Percentiles rank a stretch among this genome's conserved stretches.
Evolutionary conservation across 2,797 vertebrate genomes (phyloP).

Genomic region (Pseudomugil gertrudae): DNA sequence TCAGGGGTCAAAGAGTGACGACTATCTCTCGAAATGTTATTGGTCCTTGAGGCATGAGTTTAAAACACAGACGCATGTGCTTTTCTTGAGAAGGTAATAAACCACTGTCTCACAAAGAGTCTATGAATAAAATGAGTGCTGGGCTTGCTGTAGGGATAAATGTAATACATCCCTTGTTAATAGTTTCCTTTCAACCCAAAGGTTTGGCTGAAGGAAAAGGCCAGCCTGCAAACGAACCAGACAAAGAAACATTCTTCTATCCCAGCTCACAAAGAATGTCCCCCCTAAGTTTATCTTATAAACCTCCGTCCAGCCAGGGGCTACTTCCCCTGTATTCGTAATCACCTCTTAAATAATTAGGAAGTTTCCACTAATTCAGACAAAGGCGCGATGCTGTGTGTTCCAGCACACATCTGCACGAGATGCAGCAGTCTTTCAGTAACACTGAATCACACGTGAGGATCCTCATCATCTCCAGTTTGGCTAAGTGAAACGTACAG

Average conservation of each 20-base stretch:
- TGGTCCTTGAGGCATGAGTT: conserved; percentile 66
- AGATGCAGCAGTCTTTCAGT: conserved; percentile 19
- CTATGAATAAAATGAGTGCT: conserved; percentile 69
- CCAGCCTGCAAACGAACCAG: conserved; percentile 44
- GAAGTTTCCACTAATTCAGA: conserved; percentile 50
- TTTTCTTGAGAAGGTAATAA: conserved; percentile 77
- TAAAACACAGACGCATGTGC: conserved; percentile 69
- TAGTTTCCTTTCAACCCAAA: conserved; percentile 66
- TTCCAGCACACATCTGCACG: conserved; percentile 31
- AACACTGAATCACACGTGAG: conserved; percentile 27
- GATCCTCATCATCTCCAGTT: background rate
- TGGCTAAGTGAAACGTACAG: background rate
- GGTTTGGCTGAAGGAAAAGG: conserved; percentile 77
- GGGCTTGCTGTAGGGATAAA: conserved; percentile 65
- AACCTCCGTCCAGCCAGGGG: conserved; percentile 55
- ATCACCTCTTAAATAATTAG: conserved; percentile 63
- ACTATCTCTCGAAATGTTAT: conserved; percentile 68
- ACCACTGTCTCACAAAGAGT: conserved; percentile 67
- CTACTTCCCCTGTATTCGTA: conserved; percentile 57
- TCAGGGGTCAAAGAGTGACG: conserved; percentile 67
- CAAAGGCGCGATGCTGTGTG: conserved; percentile 29
- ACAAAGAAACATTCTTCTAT: conserved; percentile 75
- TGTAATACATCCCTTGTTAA: conserved; percentile 73
- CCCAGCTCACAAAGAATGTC: conserved; percentile 64
- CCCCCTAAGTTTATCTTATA: conserved; percentile 45